Base-by-base conservation (phyloP, 2,888 invertebrate genomes). In the Mallateleia sp. region DNA sequence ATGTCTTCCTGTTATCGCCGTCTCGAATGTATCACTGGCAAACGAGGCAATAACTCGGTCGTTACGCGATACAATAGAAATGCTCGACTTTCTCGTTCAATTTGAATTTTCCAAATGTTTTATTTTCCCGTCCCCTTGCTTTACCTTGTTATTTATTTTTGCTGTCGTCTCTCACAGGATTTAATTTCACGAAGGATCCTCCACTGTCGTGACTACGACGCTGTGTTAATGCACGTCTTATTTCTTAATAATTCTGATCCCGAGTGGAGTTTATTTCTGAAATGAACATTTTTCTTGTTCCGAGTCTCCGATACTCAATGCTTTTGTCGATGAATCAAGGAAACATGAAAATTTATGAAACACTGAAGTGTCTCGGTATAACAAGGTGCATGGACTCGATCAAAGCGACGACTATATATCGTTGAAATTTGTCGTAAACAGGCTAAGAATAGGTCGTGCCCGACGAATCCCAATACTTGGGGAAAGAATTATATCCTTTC, bases 21-120 rank as follows among this genome's bases (percentile, higher is more conserved):
- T 80, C 79, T 67, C 79, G 80, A 87, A 87, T 87, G 87, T 66
- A 87, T 87, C 83, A 87, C 87, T 45, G 75, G 79, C 74, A 83
- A 87, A 87, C 87, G 82, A 83, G 74, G 82, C 82, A 85, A 85
- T 85, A 85, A 77, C 85, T 77, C 54, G 67, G 58, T 81, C 62
- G 82, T 82, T 86, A 86, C 82, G 74, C 67, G 82, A 74, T 79
- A 82, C 82, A 78, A 82, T 82, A 62, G 72, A 58, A 78, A 50
- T 45, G 45, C 78, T 66, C 72, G 71, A 78, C 72, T 47, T 22
- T 66, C 56, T 38, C 56, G 81, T 81, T 86, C 86, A 79, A 87
- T 83, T 87, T 81, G 64, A 87, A 83, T 87, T 79, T 79, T 50
- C 69, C 62, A 72, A 83, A 72, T 64, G 52, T 69, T 81, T 86